Conservation (phyloP, 2,113 vertebrate species). For the Equus quagga region DNA sequence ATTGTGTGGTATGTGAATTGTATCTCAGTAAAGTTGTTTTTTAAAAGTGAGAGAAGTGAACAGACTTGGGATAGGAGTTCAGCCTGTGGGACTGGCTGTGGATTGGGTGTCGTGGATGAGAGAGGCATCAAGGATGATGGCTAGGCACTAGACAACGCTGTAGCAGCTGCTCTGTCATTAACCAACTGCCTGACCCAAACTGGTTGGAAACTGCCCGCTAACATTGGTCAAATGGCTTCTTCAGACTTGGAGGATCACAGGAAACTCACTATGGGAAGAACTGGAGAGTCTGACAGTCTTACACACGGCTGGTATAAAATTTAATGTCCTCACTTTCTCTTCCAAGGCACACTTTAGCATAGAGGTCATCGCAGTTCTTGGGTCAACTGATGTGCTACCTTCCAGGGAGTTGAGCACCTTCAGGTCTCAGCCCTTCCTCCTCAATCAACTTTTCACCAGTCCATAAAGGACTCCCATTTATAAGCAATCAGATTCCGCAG, state of each 20-base stretch:
- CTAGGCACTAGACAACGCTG: not conserved
- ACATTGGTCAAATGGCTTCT: not conserved
- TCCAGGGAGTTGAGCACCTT: not conserved
- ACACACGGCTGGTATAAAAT: not conserved
- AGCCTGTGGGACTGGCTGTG: not conserved
- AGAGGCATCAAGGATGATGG: not conserved
- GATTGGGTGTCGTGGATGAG: not conserved
- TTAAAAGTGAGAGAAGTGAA: not conserved
- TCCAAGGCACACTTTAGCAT: not conserved
- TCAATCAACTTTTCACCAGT: not conserved
- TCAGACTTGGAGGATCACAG: not conserved
- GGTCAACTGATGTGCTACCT: not conserved
- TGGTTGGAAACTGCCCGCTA: not conserved
- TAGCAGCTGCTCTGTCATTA: not conserved
- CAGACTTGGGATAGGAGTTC: not conserved
- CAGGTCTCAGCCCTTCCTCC: not conserved
- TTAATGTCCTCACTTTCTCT: not conserved
- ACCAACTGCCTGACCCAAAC: not conserved
- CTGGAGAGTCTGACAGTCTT: not conserved
- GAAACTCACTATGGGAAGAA: not conserved
- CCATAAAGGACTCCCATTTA: not conserved
- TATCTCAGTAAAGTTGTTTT: not conserved
- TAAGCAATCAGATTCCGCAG: not conserved
- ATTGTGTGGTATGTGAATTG: not conserved
- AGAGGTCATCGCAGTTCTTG: not conserved